A percentile compares a stretch with the other conserved stretches of the same genome.
Evolutionary conservation across 2,113 vertebrate species (phyloP).

Genomic region (Myodes glareolus): DNA sequence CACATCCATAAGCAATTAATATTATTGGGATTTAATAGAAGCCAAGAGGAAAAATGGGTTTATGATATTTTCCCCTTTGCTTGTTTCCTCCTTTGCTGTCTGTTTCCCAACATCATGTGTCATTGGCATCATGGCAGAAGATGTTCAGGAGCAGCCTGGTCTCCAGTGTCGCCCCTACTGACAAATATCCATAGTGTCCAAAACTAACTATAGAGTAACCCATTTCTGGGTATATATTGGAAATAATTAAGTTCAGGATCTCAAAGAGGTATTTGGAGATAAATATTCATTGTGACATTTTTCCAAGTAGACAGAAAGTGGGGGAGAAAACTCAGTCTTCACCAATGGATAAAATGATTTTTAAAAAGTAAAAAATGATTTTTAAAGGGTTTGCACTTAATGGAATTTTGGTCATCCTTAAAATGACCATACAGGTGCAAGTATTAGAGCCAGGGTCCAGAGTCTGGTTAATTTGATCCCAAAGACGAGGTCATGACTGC

Average conservation of each 20-base stretch:
- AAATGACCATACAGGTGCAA: not conserved
- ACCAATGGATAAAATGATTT: not conserved
- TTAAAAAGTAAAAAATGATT: not conserved
- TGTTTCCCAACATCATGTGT: not conserved
- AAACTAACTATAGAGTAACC: not conserved
- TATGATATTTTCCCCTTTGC: not conserved
- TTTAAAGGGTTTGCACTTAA: not conserved
- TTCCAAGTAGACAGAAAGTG: not conserved
- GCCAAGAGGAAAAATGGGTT: slow-evolving; percentile 30
- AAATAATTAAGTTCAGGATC: not conserved
- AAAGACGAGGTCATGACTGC: not conserved
- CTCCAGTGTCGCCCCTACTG: not conserved
- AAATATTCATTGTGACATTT: not conserved
- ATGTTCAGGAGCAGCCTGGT: not conserved
- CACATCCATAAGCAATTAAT: not conserved
- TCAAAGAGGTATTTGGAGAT: not conserved
- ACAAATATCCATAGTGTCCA: not conserved
- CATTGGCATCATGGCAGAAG: not conserved
- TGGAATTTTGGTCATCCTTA: not conserved
- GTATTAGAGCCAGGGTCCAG: not conserved
- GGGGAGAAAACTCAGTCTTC: not conserved
- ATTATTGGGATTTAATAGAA: slow-evolving; percentile 20
- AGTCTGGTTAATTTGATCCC: not conserved
- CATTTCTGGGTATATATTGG: not conserved
- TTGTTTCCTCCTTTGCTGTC: not conserved